Base-by-base conservation (phyloP, 2,797 vertebrate species). In the Gymnoscopelus braueri region DNA sequence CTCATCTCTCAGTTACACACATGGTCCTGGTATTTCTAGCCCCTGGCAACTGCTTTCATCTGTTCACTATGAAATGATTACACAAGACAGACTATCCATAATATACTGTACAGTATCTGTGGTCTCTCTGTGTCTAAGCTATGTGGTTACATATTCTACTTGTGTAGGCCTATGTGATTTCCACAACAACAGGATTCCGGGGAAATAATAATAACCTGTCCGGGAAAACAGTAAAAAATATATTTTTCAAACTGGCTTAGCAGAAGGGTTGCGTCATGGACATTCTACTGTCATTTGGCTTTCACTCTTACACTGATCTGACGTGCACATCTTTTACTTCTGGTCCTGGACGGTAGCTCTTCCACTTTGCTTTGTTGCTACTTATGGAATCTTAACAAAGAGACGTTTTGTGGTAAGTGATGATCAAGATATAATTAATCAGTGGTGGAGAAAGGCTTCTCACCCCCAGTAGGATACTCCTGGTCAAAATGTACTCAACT, bases 11-110 rank as follows among this genome's bases (percentile, higher is more conserved):
- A 55, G 71, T 67, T 71, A 60, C 71, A 68, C 67, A 75, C 75
- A 63, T 44, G 32, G 74, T 12, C 63, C 63, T 74, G 86, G 87
- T 83, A 88, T 92, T 88, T 86, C 78, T 84, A 69, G 80, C 91
- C 85, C 68, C 67, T 65, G 81, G 90, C 87, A 71, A 83, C 71
- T 53, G 72, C 88, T 92, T 92, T 91, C 84, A 92, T 91, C 87
- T 89, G 35, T 50, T 56, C 48, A 64, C 59, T 59, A 47, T 67
- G 67, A 80, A 71, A 66, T 76, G 59, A 85, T 69, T 61, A 73
- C 14, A 51, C 55, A 44, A 62, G 50, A 80, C 39, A 60, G 63
- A 70, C 63, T 60, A 77, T 79, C 80, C 79, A 72, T 15, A 10
- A 80, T 74, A 82, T 72, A 10, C 39, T 10, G 39, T 44, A 10